Conservation (phyloP, 2,888 invertebrate species). For the Cataglyphis albicans region DNA sequence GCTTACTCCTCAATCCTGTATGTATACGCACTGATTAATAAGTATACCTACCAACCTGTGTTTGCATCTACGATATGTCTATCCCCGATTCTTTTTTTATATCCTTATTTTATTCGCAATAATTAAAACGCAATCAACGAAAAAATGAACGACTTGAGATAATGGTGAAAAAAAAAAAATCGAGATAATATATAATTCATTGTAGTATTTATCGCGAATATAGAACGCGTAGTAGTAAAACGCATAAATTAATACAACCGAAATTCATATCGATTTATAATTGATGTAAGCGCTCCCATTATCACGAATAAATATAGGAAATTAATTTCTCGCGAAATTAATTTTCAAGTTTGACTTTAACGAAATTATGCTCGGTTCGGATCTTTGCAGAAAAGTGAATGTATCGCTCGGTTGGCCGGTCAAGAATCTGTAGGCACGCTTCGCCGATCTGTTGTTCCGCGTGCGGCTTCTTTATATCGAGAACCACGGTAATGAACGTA, state of each 20-base stretch:
- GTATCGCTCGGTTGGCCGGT: background rate
- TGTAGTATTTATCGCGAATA: background rate
- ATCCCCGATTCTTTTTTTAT: background rate
- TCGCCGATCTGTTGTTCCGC: constrained; percentile 17
- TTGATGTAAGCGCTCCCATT: background rate
- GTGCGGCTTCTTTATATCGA: constrained; percentile 9
- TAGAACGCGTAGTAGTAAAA: background rate
- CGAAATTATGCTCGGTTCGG: background rate
- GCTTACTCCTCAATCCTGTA: constrained; percentile 56
- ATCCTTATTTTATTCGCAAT: background rate
- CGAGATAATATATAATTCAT: background rate
- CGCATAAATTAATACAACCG: background rate
- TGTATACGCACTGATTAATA: constrained; percentile 28
- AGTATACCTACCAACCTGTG: background rate
- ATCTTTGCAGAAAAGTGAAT: background rate
- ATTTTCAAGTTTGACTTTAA: background rate
- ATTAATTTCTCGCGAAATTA: background rate
- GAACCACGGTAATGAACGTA: constrained; percentile 2
- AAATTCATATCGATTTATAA: background rate
- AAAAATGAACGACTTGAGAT: background rate
- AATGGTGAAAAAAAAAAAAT: background rate
- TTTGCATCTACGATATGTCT: constrained; percentile 14
- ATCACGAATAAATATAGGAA: background rate
- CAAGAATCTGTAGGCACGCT: background rate
- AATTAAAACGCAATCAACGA: background rate